Evolutionary conservation across 2,797 vertebrate genomes (phyloP).

Genomic region (Semaprochilodus insignis): DNA sequence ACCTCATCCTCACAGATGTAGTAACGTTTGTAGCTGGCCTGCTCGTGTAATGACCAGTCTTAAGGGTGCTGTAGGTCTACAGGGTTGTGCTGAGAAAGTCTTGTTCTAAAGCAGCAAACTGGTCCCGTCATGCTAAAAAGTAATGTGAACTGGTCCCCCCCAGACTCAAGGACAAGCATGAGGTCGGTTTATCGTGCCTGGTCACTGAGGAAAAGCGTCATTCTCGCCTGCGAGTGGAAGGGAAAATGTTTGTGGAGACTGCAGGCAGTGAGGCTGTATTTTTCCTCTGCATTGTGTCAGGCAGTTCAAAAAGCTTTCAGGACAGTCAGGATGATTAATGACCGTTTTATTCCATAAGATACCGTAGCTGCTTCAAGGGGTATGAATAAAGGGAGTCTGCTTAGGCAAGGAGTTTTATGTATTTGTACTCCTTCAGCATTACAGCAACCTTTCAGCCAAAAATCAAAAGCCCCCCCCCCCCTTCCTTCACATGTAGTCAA

Average conservation of each 20-base stretch:
- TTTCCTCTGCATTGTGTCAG: slow-evolving; percentile 32
- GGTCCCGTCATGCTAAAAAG: not conserved
- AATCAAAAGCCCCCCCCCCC: too few species aligned
- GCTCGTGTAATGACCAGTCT: not conserved
- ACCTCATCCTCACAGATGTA: too few species aligned
- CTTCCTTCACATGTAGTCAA: not conserved
- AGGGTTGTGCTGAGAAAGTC: not conserved
- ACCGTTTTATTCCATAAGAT: slow-evolving; percentile 21
- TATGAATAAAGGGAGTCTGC: slow-evolving; percentile 6
- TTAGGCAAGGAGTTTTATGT: not conserved
- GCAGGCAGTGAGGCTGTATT: not conserved
- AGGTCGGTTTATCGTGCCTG: slow-evolving; percentile 34
- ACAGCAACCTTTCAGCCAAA: not conserved
- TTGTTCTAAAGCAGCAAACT: not conserved
- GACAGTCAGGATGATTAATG: slow-evolving; percentile 5
- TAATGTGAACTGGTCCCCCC: not conserved
- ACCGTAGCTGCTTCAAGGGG: slow-evolving; percentile 22
- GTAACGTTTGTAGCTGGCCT: not conserved
- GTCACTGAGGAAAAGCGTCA: slow-evolving; percentile 31
- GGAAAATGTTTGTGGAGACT: slow-evolving; percentile 15
- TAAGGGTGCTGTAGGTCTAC: not conserved
- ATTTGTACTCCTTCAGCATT: not conserved
- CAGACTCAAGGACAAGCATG: not conserved
- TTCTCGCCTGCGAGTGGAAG: slow-evolving; percentile 15
- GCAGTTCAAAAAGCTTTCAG: slow-evolving; percentile 26